Evolutionary conservation across 1,140 invertebrate genomes (phyloP).

Genomic region (Bombus vancouverensis): DNA sequence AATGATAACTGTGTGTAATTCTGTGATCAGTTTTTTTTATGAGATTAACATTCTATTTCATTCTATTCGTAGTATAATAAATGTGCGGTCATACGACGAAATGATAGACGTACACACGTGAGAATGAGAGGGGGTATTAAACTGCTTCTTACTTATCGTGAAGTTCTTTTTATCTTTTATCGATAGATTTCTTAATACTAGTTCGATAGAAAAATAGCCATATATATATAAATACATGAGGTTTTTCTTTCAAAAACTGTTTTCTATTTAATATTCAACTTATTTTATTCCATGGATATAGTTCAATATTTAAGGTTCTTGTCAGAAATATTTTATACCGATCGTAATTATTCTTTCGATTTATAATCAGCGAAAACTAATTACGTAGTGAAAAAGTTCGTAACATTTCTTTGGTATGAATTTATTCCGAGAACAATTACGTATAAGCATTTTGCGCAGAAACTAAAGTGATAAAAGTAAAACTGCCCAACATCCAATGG

Average conservation of each 20-base stretch:
- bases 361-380: neutral
- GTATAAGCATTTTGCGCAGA: neutral
- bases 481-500: neutral
- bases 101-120: too few relatives aligned
- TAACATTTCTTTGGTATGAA: neutral
- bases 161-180: too few relatives aligned
- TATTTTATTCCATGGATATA: too few relatives aligned
- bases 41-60: neutral
- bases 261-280: too few relatives aligned
- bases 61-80: neutral
- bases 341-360: neutral
- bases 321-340: neutral
- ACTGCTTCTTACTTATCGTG: too few relatives aligned
- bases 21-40: neutral
- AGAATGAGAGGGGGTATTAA: too few relatives aligned
- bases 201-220: too few relatives aligned
- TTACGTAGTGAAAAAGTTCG: neutral
- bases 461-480: constrained; percentile 8
- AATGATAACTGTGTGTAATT: too few relatives aligned
- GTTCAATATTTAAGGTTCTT: too few relatives aligned
- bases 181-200: too few relatives aligned
- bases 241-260: too few relatives aligned
- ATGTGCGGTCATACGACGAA: neutral
- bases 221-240: too few relatives aligned
- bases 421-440: neutral